Evolutionary conservation across 2,888 invertebrate species (phyloP).

Genomic region (Brachypterus glaber): DNA sequence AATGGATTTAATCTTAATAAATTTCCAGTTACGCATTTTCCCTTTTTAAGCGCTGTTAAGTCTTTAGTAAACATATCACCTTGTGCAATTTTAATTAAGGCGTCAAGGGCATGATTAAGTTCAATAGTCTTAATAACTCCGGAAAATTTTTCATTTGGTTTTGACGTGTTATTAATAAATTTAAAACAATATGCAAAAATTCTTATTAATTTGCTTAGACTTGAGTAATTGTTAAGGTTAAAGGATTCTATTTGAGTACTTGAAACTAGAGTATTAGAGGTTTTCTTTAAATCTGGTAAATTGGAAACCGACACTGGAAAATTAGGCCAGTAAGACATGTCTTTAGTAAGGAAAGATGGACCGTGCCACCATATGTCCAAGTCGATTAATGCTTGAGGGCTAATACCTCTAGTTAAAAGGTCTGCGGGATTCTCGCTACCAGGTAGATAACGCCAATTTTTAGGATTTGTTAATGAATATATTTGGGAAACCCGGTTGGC

Average conservation of each 20-base stretch:
- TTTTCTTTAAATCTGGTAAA: not conserved
- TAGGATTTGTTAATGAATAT: slow-evolving; percentile 1
- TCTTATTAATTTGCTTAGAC: slow-evolving; percentile 3
- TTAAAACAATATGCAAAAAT: slow-evolving; percentile 1
- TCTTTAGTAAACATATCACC: not conserved
- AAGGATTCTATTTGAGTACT: not conserved
- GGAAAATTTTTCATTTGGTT: too few species aligned
- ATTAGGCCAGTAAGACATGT: not conserved
- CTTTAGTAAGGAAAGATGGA: slow-evolving; percentile 6
- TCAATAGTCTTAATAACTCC: too few species aligned
- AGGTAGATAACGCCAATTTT: slow-evolving; percentile 11
- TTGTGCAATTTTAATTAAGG: slow-evolving; percentile 3
- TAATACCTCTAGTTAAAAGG: slow-evolving; percentile 12
- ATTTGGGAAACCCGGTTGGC: slow-evolving; percentile 11
- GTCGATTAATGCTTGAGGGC: slow-evolving; percentile 9
- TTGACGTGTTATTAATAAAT: too few species aligned
- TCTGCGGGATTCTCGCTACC: slow-evolving; percentile 11
- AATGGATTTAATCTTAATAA: slow-evolving; percentile 3
- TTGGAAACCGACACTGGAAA: not conserved
- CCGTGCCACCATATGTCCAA: slow-evolving; percentile 11
- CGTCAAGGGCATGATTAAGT: not conserved
- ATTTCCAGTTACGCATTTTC: not conserved
- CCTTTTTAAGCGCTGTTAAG: not conserved
- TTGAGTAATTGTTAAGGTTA: slow-evolving; percentile 4
- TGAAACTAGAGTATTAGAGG: not conserved